Evolutionary conservation across 2,888 invertebrate species (phyloP).

Genomic region (Apodemia mormo): DNA sequence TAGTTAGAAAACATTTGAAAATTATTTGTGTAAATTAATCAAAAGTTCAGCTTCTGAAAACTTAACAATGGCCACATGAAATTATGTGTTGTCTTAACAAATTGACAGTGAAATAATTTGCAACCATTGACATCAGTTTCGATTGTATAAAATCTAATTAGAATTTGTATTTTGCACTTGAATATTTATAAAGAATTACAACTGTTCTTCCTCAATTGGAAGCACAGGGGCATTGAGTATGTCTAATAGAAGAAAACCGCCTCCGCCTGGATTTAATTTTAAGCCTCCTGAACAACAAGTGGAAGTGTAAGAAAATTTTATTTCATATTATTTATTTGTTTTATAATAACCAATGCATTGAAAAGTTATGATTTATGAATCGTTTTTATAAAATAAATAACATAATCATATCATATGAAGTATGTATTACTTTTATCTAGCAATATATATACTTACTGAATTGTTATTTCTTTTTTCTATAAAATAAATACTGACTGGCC

Average conservation of each 20-base stretch:
- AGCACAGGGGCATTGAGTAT: slow-evolving; percentile 42
- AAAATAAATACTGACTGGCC: too few relatives aligned
- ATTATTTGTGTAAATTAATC: not conserved
- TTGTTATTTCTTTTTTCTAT: too few relatives aligned
- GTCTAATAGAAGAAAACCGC: slow-evolving; percentile 65
- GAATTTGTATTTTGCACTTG: slow-evolving; percentile 12
- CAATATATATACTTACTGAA: too few relatives aligned
- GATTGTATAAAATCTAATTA: slow-evolving; percentile 30
- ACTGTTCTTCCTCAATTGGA: slow-evolving; percentile 4
- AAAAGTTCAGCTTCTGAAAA: not conserved
- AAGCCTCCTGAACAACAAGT: slow-evolving; percentile 62
- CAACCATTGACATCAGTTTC: slow-evolving; percentile 27
- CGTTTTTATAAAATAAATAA: too few relatives aligned
- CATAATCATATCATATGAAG: too few relatives aligned
- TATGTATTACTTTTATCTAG: too few relatives aligned
- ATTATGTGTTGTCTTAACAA: not conserved
- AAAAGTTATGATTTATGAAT: too few relatives aligned
- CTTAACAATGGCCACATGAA: not conserved
- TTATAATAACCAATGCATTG: too few relatives aligned
- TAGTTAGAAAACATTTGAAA: not conserved
- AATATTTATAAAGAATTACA: not conserved
- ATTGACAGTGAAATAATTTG: slow-evolving; percentile 26
- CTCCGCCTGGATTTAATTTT: slow-evolving; percentile 60
- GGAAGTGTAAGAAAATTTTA: slow-evolving; percentile 57
- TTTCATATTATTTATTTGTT: not conserved